Evolutionary conservation across 1,140 invertebrate species (phyloP), one percentile per base, ranked within the genome.

Genomic region (Drosophila teissieri): DNA sequence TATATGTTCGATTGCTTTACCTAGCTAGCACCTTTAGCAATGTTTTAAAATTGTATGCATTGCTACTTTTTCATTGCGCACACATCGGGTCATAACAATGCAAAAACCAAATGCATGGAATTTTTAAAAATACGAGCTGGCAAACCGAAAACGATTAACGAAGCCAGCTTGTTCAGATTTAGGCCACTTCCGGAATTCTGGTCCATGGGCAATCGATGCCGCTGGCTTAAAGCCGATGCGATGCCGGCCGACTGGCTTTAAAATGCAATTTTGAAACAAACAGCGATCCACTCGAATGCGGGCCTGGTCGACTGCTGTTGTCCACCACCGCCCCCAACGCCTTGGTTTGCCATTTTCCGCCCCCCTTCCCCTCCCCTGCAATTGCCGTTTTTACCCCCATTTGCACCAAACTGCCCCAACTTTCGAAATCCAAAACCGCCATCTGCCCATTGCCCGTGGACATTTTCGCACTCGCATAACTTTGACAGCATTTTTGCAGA

Each of bases 381-480:
- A 31, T 12, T 11, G 37, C 17, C 12, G n/a, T 17, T 34, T 34
- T 31, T 2, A 14, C 48, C 45, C 15, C 51, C 19, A 27, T n/a
- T 39, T 53, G 15, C 48, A 39, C 8, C 42, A 44, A 44, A 10
- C 15, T 19, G 42, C 46, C 22, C 49, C 22, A 14, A 19, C 54
- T 54, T 15, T 24, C 53, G 24, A 64, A 51, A 52, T 39, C 45
- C 60, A 65, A 68, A 65, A 65, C 64, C 61, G 51, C 45, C 64
- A 44, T 27, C 42, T 55, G 45, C 74, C 57, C 60, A 46, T 27
- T 40, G 81, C 73, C 77, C 62, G 78, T 74, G 81, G 81, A 78
- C 68, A 85, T 85, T 80, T 85, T 85, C 82, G 81, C 83, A 86
- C 83, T 88, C 69, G 75, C 82, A 88, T 88, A 86, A 88, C 82